These are phyloP conservation scores for Rhynchonema sp. DNA, from an alignment of 2,888 invertebrate genomes.

Conservation along the genomic window DNA sequence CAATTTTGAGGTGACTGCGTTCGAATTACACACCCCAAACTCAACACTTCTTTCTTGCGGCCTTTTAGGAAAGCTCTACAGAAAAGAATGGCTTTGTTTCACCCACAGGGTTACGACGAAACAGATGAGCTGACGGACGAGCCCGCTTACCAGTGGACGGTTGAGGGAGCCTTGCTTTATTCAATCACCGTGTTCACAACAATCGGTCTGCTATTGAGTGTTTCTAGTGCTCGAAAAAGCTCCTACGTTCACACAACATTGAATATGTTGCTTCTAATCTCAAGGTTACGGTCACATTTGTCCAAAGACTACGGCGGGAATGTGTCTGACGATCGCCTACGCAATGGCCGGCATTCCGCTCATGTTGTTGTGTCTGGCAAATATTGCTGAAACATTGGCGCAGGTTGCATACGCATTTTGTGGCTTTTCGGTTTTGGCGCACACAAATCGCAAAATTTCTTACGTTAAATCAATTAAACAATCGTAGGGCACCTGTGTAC, in stretches of 20 bases:
- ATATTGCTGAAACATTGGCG: slow-evolving; percentile 37
- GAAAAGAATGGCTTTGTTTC: no score
- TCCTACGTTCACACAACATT: not conserved
- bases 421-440: no score
- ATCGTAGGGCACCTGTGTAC: no score
- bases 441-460: no score
- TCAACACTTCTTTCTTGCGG: no score
- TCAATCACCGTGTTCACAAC: slow-evolving; percentile 34
- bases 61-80: no score
- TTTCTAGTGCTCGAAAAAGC: no score
- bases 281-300: slow-evolving; percentile 89
- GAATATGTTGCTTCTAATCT: not conserved
- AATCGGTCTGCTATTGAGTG: slow-evolving; percentile 24
- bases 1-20: slow-evolving; percentile 22
- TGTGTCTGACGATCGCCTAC: slow-evolving; percentile 71
- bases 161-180: slow-evolving; percentile 32
- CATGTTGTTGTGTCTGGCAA: slow-evolving; percentile 36
- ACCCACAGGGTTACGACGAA: slow-evolving; percentile 22
- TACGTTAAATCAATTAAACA: no score
- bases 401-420: slow-evolving; percentile 22
- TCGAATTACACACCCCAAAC: not conserved
- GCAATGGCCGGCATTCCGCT: slow-evolving; percentile 54
- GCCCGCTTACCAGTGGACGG: slow-evolving; percentile 29
- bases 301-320: slow-evolving; percentile 64
- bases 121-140: slow-evolving; percentile 16